Conservation (phyloP, 37 sponge, comb jelly and placozoan genomes). For the Bolinopsis microptera region DNA sequence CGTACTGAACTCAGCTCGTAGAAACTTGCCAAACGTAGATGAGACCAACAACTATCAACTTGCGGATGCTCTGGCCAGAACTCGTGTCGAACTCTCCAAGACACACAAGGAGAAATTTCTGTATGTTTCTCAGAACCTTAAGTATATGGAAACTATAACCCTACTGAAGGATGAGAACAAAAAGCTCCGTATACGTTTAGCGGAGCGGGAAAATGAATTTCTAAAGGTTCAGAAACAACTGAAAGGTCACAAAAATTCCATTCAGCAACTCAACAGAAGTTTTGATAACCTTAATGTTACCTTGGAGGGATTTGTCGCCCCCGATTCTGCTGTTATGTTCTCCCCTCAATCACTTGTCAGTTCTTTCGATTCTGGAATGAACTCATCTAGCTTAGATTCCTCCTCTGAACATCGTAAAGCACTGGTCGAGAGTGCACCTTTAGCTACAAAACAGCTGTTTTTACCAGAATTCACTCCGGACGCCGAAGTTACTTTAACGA, state of each 20-base stretch:
- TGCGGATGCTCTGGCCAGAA: slow-evolving; percentile 8
- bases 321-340: background rate
- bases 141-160: background rate
- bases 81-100: background rate
- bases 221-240: background rate
- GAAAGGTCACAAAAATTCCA: background rate
- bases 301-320: background rate
- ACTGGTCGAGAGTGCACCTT: background rate
- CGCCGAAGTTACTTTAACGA: background rate
- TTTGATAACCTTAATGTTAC: background rate
- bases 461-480: background rate
- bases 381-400: background rate
- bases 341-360: background rate
- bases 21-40: background rate
- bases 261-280: background rate
- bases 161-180: background rate
- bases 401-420: background rate
- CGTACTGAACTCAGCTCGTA: background rate
- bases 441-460: background rate
- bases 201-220: background rate
- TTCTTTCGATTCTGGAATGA: slow-evolving; percentile 9
- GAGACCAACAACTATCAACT: slow-evolving; percentile 28
- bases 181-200: background rate
- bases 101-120: background rate
- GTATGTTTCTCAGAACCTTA: background rate